Percentiles rank a stretch among this genome's conserved stretches.
Evolutionary conservation across 1,140 invertebrate species (phyloP).

Genomic region (Megalopta genalis): DNA sequence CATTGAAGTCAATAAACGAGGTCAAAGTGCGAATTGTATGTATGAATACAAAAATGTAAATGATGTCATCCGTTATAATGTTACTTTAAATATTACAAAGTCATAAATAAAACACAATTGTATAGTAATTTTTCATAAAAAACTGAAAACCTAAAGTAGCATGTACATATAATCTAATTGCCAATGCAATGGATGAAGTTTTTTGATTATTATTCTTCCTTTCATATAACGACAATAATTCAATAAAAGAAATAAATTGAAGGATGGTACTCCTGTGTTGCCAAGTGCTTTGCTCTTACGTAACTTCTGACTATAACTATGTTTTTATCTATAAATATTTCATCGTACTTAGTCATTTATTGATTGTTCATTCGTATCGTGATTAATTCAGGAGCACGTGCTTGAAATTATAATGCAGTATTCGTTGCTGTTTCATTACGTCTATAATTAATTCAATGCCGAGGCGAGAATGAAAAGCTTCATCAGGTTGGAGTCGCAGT

Average conservation of each 20-base stretch:
- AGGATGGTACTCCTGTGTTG: conserved; percentile 26
- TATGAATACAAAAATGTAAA: conserved; percentile 34
- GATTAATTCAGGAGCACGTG: not conserved
- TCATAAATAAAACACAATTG: not conserved
- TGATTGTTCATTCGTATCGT: not conserved
- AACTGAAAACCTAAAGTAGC: too few species aligned
- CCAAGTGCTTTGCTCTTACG: conserved; percentile 32
- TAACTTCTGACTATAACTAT: too few species aligned
- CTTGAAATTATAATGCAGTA: not conserved
- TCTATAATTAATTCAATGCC: conserved; percentile 16
- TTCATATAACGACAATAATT: too few species aligned
- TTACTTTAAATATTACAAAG: not conserved
- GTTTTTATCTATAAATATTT: not conserved
- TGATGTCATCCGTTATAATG: not conserved
- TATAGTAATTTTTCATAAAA: not conserved
- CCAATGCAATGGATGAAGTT: too few species aligned
- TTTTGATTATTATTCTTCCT: too few species aligned
- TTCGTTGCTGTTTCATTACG: not conserved
- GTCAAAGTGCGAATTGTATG: conserved; percentile 53
- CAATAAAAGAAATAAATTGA: conserved; percentile 4
- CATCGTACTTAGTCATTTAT: not conserved
- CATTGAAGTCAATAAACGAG: conserved; percentile 66
- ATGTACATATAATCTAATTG: too few species aligned
- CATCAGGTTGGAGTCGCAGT: not conserved
- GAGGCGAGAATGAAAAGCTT: not conserved